These are phyloP conservation scores for Conistra vaccinii DNA, from an alignment of 2,888 invertebrate genomes.

Conservation along the genomic window DNA sequence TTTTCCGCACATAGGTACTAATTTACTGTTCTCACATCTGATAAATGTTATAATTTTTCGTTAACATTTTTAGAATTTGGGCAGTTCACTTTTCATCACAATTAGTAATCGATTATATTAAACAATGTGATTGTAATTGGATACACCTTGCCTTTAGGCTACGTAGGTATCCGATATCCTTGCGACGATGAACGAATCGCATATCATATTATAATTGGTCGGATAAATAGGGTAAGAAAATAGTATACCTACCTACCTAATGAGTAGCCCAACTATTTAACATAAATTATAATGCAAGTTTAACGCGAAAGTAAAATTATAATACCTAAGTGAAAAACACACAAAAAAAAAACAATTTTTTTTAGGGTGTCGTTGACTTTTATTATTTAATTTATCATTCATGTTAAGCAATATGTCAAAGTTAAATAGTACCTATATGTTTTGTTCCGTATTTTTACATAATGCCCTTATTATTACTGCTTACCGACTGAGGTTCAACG, in stretches of 20 bases:
- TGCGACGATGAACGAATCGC: constrained; percentile 55
- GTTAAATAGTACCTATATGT: neutral
- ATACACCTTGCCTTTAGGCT: constrained; percentile 63
- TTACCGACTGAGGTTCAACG: constrained; percentile 62
- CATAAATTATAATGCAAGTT: neutral
- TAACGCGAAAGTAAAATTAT: neutral
- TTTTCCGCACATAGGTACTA: neutral
- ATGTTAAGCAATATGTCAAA: constrained; percentile 8
- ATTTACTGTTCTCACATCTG: neutral
- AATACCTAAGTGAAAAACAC: neutral
- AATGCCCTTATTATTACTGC: constrained; percentile 63
- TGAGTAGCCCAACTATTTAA: neutral
- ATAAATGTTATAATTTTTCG: neutral
- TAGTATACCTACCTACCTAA: neutral
- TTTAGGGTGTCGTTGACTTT: neutral
- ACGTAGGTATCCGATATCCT: constrained; percentile 59
- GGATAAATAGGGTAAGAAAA: constrained; percentile 35
- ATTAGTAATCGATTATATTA: constrained; percentile 11
- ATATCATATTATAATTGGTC: constrained; percentile 60
- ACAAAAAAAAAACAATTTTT: neutral
- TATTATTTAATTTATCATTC: neutral
- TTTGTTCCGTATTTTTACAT: constrained; percentile 53
- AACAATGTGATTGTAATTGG: constrained; percentile 32
- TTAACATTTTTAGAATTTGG: neutral
- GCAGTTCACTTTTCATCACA: neutral